phyloP scores from a whole-genome alignment of 2,797 vertebrate species.

The Lindbergichthys nudifrons region DNA sequence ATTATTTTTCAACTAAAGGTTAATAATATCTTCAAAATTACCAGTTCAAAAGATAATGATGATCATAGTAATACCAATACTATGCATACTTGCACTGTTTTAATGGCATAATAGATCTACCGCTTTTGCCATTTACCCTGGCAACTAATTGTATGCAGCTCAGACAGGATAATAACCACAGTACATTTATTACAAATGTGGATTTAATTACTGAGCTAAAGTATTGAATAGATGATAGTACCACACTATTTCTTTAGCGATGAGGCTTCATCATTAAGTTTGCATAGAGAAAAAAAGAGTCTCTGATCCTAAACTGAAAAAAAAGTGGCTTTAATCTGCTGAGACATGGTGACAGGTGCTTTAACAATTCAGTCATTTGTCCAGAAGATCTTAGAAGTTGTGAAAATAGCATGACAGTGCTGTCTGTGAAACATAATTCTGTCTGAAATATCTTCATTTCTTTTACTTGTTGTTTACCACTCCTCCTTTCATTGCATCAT shows the following conservation, averaged over 20 bases:
- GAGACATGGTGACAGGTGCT: conserved; percentile 48
- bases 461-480: conserved; percentile 45
- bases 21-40: conserved; percentile 25
- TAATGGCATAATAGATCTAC: conserved; percentile 23
- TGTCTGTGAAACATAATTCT: conserved; percentile 55
- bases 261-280: conserved; percentile 51
- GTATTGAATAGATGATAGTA: conserved; percentile 31
- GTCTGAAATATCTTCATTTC: conserved; percentile 51
- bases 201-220: conserved; percentile 68
- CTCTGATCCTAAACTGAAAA: conserved; percentile 36
- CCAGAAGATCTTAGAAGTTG: conserved; percentile 55
- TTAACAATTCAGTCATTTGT: conserved; percentile 61
- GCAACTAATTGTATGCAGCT: conserved; percentile 53
- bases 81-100: conserved; percentile 10
- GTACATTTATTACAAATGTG: conserved; percentile 68
- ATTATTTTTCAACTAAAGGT: conserved; percentile 17
- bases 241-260: conserved; percentile 16
- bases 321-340: conserved; percentile 53
- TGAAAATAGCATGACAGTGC: conserved; percentile 60
- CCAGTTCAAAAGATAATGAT: conserved; percentile 1
- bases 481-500: conserved; percentile 12
- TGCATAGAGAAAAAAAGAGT: background rate
- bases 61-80: background rate
- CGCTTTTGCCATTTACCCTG: conserved; percentile 34
- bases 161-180: conserved; percentile 54